These are phyloP conservation scores for Ostrea denselamellosa DNA, from an alignment of 1,140 invertebrate genomes.

Conservation along the genomic window DNA sequence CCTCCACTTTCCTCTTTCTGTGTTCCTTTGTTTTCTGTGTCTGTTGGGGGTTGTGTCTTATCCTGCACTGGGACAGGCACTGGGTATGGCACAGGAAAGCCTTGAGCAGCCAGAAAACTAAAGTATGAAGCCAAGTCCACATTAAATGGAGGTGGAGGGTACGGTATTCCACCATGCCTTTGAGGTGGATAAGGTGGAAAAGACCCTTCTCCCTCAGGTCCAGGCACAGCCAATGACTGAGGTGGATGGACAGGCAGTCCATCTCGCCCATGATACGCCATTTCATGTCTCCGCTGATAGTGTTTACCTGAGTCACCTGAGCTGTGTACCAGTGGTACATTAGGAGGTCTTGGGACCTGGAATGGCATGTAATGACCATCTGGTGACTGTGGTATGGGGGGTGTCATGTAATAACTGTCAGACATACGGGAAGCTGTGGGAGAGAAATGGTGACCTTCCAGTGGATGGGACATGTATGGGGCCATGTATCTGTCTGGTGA, in stretches of 20 bases:
- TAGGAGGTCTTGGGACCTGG: slow-evolving; percentile 6
- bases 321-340: not conserved
- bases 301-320: not conserved
- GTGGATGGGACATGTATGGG: not conserved
- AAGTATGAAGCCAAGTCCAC: slow-evolving; percentile 55
- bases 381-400: not conserved
- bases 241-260: not conserved
- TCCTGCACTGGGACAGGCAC: slow-evolving; percentile 14
- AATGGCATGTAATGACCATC: not conserved
- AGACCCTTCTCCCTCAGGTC: slow-evolving; percentile 10
- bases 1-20: slow-evolving; percentile 30
- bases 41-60: not conserved
- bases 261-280: not conserved
- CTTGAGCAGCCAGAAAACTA: slow-evolving; percentile 49
- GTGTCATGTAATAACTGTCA: not conserved
- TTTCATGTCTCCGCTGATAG: not conserved
- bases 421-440: not conserved
- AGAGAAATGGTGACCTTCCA: not conserved
- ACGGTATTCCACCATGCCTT: slow-evolving; percentile 53
- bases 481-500: not conserved
- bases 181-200: slow-evolving; percentile 50
- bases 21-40: not conserved
- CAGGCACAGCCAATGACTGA: not conserved
- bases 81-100: slow-evolving; percentile 55
- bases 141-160: slow-evolving; percentile 55